Evolutionary conservation across 2,113 vertebrate genomes (phyloP).

Genomic region (Chaetodon trifascialis): DNA sequence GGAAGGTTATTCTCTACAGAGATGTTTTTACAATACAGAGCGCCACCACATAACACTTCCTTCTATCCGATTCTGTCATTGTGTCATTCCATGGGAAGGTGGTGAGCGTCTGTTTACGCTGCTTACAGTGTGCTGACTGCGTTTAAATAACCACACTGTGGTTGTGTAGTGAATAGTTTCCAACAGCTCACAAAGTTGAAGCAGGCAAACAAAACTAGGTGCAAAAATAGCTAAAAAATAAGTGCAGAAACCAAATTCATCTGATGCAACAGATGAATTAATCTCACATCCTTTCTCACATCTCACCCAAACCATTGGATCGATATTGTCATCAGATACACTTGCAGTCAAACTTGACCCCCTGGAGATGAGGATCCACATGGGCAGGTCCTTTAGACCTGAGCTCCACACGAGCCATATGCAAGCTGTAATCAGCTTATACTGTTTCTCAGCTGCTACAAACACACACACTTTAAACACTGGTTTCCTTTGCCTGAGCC

Average conservation of each 20-base stretch:
- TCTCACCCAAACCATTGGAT: background rate
- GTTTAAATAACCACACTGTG: conserved; percentile 10
- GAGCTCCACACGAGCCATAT: conserved; percentile 61
- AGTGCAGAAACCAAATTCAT: background rate
- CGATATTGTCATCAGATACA: background rate
- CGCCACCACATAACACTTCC: background rate
- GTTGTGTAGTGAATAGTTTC: background rate
- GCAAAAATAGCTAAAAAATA: background rate
- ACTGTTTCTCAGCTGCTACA: conserved; percentile 57
- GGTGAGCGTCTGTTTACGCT: background rate
- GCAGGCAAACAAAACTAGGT: background rate
- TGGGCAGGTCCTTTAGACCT: conserved; percentile 39
- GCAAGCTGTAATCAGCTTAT: conserved; percentile 76
- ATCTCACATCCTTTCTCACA: background rate
- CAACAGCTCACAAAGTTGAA: background rate
- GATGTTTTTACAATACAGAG: conserved; percentile 41
- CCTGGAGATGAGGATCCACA: conserved; percentile 28
- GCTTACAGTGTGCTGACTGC: conserved; percentile 2
- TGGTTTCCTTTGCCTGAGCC: conserved; percentile 20
- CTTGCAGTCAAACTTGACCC: conserved; percentile 27
- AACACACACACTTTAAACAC: conserved; percentile 27
- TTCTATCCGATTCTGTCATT: background rate
- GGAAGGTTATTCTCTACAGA: conserved; percentile 2
- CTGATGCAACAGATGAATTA: background rate
- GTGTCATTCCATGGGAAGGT: conserved; percentile 3